These are phyloP conservation scores for Falcunculus frontatus DNA, from an alignment of 2,113 vertebrate genomes.

Conservation along the genomic window DNA sequence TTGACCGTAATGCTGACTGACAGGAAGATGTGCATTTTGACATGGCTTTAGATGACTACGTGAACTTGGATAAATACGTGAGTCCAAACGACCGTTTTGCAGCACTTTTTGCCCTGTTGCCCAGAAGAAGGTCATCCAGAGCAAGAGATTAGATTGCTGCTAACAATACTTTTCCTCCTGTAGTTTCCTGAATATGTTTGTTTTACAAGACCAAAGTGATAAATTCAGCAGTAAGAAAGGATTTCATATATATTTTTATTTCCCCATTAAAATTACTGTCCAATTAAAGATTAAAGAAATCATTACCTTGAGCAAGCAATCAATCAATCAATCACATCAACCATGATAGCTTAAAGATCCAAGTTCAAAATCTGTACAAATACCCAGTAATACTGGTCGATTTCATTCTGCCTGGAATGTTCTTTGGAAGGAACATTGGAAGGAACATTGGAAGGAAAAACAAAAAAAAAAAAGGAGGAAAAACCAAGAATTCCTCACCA, in stretches of 20 bases:
- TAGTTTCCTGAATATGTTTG: constrained; percentile 31
- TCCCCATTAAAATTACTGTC: background rate
- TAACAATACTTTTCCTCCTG: constrained; percentile 6
- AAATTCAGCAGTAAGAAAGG: background rate
- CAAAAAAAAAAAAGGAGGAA: background rate
- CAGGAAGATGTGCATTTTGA: background rate
- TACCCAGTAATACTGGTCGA: background rate
- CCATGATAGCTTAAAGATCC: background rate
- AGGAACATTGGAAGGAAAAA: fast-evolving
- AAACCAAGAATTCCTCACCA: background rate
- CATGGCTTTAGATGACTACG: background rate
- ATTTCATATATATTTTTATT: background rate
- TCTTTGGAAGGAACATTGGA: background rate
- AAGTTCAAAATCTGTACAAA: background rate
- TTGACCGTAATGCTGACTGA: background rate
- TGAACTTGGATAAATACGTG: background rate
- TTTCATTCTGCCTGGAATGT: background rate
- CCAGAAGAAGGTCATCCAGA: background rate
- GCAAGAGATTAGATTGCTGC: background rate
- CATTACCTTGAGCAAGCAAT: background rate
- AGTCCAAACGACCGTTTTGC: background rate
- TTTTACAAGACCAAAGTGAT: background rate
- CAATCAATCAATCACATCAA: background rate
- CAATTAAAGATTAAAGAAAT: background rate
- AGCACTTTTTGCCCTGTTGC: background rate